Conservation (phyloP, 2,113 vertebrate species). For the Protobothrops mucrosquamatus region DNA sequence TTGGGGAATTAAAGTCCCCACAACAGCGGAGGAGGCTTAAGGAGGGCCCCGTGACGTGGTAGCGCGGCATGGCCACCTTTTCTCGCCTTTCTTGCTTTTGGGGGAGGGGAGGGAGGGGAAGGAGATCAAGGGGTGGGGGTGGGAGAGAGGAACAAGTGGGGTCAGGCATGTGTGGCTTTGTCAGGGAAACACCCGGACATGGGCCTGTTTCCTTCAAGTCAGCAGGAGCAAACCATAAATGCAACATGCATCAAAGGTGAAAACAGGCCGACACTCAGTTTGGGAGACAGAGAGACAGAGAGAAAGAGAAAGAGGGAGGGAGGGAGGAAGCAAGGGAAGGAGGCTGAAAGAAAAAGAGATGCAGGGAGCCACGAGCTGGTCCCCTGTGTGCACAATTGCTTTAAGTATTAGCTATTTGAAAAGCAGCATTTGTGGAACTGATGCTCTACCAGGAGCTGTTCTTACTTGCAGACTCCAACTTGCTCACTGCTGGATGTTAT, state of each 20-base stretch:
- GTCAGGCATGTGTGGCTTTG: neutral
- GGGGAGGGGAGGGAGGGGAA: neutral
- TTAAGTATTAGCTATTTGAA: neutral
- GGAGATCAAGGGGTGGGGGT: no score
- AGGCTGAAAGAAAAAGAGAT: neutral
- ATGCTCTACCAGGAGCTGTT: fast-evolving
- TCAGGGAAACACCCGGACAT: neutral
- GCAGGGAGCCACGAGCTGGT: neutral
- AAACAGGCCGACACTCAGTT: neutral
- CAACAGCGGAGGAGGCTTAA: slow-evolving; percentile 34
- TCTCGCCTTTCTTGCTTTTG: neutral
- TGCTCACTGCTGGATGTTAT: neutral
- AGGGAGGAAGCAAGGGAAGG: neutral
- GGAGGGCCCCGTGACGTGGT: neutral
- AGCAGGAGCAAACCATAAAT: slow-evolving; percentile 19
- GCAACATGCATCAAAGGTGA: fast-evolving
- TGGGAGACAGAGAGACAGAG: fast-evolving
- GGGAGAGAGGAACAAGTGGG: neutral
- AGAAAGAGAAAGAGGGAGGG: neutral
- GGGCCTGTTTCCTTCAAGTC: neutral
- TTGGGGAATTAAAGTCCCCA: slow-evolving; percentile 49
- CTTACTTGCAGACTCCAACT: neutral
- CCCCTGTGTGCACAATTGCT: fast-evolving
- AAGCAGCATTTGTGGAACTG: neutral
- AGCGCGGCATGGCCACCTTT: neutral